Percentiles rank a stretch among this genome's conserved stretches.
Conservation (phyloP, 2,797 vertebrate genomes). For the Xenentodon cancila region DNA sequence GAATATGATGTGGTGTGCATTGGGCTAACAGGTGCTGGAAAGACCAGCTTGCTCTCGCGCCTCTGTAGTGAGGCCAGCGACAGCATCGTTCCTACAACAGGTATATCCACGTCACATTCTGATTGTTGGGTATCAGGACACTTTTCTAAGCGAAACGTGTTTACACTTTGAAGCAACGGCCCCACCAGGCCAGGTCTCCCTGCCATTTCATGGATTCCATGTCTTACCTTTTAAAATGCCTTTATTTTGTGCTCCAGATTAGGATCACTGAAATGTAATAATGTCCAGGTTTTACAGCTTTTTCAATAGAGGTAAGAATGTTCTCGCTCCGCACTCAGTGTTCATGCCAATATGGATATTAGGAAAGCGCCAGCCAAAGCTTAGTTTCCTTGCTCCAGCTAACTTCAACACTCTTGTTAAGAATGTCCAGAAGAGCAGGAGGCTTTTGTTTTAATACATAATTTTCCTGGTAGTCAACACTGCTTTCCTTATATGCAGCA, state of each 20-base stretch:
- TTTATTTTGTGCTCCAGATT: slow-evolving; percentile 39
- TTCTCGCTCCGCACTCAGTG: slow-evolving; percentile 28
- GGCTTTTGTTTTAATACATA: slow-evolving; percentile 54
- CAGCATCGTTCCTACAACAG: slow-evolving; percentile 92
- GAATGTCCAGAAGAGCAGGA: slow-evolving; percentile 58
- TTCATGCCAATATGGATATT: slow-evolving; percentile 37
- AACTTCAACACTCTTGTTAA: slow-evolving; percentile 55
- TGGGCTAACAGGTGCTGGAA: slow-evolving; percentile 95
- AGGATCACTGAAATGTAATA: slow-evolving; percentile 22
- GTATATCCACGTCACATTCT: slow-evolving; percentile 66
- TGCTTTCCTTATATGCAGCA: slow-evolving; percentile 54
- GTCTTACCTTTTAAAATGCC: slow-evolving; percentile 17
- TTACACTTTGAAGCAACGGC: slow-evolving; percentile 2
- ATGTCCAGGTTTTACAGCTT: slow-evolving; percentile 34
- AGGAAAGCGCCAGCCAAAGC: slow-evolving; percentile 43
- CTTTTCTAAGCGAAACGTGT: not conserved
- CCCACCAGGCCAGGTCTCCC: not conserved
- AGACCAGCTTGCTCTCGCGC: slow-evolving; percentile 93
- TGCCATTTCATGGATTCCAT: slow-evolving; percentile 1
- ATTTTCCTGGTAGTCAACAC: slow-evolving; percentile 54
- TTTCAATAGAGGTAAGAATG: slow-evolving; percentile 35
- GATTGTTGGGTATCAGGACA: not conserved
- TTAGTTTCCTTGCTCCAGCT: slow-evolving; percentile 32
- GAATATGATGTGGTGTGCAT: slow-evolving; percentile 99
- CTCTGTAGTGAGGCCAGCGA: slow-evolving; percentile 93